Evolutionary conservation across 2,113 vertebrate genomes (phyloP), one percentile per base, ranked within the genome.

Genomic region (Apteryx mantelli): DNA sequence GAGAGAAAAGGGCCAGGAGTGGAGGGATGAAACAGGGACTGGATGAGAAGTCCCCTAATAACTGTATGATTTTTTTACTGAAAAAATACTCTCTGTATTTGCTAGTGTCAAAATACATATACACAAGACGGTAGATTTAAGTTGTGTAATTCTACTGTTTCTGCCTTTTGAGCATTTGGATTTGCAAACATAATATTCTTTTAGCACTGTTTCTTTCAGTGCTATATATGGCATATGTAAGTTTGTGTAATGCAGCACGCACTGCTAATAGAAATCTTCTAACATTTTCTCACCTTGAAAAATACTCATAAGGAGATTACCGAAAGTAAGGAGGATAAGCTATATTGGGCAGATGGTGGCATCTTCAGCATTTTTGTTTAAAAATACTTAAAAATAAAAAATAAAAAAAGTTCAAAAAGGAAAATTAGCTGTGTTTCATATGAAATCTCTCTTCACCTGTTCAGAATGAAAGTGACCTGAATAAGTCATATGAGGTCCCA

Each of bases 401-500:
- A 36, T 36, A 36, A 36, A 36, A 36, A 38, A 38, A 38, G 36
- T 66, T 30, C 21, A 53, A 36, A 69, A 44, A 61, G 4, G 17
- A 50, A 83, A 66, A 81, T 3, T 17, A 73, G 20, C 26, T 2
- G 1, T 24, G 15, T 87, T 92, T n/a, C 50, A 60, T 44, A 13
- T 8, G 34, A 26, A 75, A 44, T 80, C 38, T 85, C 7, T 64
- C 44, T 92, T 77, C 24, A 55, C 53, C 34, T 44, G 11, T 73
- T 77, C 19, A 19, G 32, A 86, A 79, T 38, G 40, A 82, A 65
- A 89, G 88, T 73, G 7, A 84, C 61, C 66, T 0, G 68, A 80
- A 77, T 92, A 91, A 95, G 95, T 96, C 66, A 89, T 46, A 50
- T 55, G 63, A 30, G 3, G 22, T 96, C 19, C 65, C 56, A 66